Evolutionary conservation across 2,888 invertebrate genomes (phyloP).

Genomic region (Nephrocerus scutellatus): DNA sequence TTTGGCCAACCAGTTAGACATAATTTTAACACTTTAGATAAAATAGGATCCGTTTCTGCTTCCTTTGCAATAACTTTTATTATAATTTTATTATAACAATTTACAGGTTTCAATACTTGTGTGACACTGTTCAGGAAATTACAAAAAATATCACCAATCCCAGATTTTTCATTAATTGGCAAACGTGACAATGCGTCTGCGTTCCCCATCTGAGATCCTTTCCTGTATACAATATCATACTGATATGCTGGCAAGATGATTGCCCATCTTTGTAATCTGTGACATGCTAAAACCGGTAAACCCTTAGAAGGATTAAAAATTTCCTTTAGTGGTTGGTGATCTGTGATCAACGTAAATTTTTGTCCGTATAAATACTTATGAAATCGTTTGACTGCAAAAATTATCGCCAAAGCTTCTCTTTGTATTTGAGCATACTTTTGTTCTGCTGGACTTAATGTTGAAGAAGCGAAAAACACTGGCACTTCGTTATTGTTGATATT

Average conservation of each 20-base stretch:
- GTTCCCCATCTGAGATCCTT: conserved; percentile 2
- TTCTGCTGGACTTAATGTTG: conserved; percentile 8
- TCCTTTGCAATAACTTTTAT: no score
- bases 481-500: conserved; percentile 6
- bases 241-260: conserved; percentile 8
- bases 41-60: no score
- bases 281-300: conserved; percentile 5
- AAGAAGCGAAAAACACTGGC: conserved; percentile 11
- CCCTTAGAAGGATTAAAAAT: conserved; percentile 18
- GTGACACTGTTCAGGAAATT: no score
- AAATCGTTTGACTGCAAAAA: conserved; percentile 5
- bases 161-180: no score
- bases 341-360: conserved; percentile 21
- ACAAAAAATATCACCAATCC: no score
- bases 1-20: no score
- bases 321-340: conserved; percentile 20
- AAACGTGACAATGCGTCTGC: no score
- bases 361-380: conserved; percentile 35
- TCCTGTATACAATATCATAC: conserved; percentile 1
- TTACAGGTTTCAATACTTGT: no score
- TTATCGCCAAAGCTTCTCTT: conserved; percentile 7
- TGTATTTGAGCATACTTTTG: conserved; percentile 7
- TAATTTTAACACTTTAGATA: no score
- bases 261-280: conserved; percentile 10
- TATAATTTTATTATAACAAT: no score